Base-by-base conservation (phyloP, 2,797 vertebrate genomes). In the Carcharodon carcharias region DNA sequence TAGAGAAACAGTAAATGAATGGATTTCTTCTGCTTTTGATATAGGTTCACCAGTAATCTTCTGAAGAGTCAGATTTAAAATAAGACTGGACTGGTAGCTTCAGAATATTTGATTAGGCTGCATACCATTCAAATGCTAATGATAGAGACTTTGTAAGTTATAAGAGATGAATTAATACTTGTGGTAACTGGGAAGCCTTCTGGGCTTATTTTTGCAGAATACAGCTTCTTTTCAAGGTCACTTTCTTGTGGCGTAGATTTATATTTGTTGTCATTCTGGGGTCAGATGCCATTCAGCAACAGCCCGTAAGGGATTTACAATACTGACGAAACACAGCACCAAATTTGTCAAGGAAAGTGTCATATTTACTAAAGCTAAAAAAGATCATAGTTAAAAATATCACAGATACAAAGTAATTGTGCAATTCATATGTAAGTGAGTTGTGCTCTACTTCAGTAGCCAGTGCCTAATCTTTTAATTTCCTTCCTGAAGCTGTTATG, bases 211-310 rank as follows among this genome's bases (percentile, higher is more conserved):
- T 95, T 69, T 40, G 40, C 45, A 95, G 92, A 95, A 45, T 69
- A 95, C 8, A 95, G n/a, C 23, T 95, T 67, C 54, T 58, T 91
- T 92, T 50, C 63, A 67, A 95, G 63, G 92, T 95, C 92, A 95
- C 56, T 95, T 95, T 65, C 35, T 67, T 71, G 26, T 95, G 45
- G 4, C 23, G 0, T 31, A 71, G 65, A 95, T 95, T 95, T 95
- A 95, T 67, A 95, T 95, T 95, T 95, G 93, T n/a, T 71, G 65
- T 71, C 65, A 54, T 50, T 54, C 93, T 54, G 26, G 26, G 67
- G 93, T 69, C 63, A 14, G n/a, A 45, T 50, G 65, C 69, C 92
- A 67, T 45, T 67, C 65, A 91, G 40, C 40, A 61, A 35, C 8
- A n/a, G 89, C 18, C 91, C 45, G 65, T 71, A 12, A 92, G 61